These are phyloP conservation scores for Morus bassanus DNA, from an alignment of 2,797 vertebrate genomes.

Conservation along the genomic window DNA sequence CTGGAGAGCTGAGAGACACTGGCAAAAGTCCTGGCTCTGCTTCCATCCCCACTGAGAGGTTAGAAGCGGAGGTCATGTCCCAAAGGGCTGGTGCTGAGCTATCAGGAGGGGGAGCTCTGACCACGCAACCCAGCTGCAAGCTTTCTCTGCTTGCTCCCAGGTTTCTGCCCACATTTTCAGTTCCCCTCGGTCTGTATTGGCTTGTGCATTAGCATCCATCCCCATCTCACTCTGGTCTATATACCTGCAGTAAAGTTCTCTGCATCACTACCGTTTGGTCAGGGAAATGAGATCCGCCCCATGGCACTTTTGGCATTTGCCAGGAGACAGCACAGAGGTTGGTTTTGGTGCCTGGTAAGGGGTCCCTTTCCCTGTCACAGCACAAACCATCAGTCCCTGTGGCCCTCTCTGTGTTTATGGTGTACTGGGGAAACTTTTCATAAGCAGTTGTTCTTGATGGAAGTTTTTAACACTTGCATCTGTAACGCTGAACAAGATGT, in stretches of 20 bases:
- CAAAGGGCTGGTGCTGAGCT: fast-evolving
- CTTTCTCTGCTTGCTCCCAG: not conserved
- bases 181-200: fast-evolving
- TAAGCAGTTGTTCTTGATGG: not conserved
- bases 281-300: not conserved
- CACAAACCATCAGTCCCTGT: not conserved
- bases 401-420: not conserved
- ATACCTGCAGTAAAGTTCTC: not conserved
- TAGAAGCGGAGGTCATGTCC: fast-evolving
- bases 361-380: not conserved
- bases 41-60: not conserved
- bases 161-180: not conserved
- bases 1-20: not conserved
- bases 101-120: constrained; percentile 52
- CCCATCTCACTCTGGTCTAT: not conserved
- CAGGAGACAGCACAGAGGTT: not conserved
- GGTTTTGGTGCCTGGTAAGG: not conserved
- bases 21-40: not conserved
- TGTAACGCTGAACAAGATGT: fast-evolving
- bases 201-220: not conserved
- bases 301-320: not conserved
- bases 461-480: not conserved
- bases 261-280: fast-evolving
- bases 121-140: not conserved
- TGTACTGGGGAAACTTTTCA: not conserved